phyloP scores from a whole-genome alignment of 2,888 invertebrate genomes.

The Zaprionus lineosus region DNA sequence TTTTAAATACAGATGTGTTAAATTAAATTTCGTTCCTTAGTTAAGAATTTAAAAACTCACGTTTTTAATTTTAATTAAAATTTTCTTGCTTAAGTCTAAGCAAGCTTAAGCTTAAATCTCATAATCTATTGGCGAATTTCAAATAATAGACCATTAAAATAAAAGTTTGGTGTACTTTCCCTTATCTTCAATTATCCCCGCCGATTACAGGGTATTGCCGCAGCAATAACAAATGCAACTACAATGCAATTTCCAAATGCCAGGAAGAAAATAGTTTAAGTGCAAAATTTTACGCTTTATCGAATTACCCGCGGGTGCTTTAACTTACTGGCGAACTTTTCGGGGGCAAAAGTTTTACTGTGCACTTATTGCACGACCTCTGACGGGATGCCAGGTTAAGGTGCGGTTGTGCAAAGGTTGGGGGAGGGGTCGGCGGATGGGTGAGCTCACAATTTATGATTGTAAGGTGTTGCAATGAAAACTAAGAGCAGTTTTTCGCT shows the following conservation, averaged over 20 bases:
- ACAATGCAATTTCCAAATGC: slow-evolving; percentile 60
- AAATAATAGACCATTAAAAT: too few species aligned
- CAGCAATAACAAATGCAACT: slow-evolving; percentile 50
- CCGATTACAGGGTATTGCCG: slow-evolving; percentile 12
- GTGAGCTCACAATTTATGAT: slow-evolving; percentile 65
- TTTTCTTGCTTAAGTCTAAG: too few species aligned
- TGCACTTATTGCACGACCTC: slow-evolving; percentile 36
- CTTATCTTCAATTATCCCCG: too few species aligned
- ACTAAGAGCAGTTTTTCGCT: slow-evolving; percentile 45
- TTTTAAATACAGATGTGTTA: too few species aligned
- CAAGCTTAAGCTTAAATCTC: too few species aligned
- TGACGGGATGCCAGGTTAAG: neutral
- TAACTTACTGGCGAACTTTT: slow-evolving; percentile 68
- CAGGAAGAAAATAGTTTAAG: slow-evolving; percentile 76
- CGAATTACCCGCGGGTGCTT: slow-evolving; percentile 81
- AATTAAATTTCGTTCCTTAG: too few species aligned
- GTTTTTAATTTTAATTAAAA: too few species aligned
- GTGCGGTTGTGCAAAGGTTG: neutral
- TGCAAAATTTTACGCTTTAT: slow-evolving; percentile 82
- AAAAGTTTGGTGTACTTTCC: too few species aligned
- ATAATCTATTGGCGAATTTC: too few species aligned
- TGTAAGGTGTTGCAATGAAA: slow-evolving; percentile 75
- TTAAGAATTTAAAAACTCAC: too few species aligned
- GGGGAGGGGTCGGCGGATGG: neutral
- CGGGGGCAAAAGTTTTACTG: slow-evolving; percentile 51